phyloP scores from a whole-genome alignment of 2,113 vertebrate genomes.

The Zingel zingel region DNA sequence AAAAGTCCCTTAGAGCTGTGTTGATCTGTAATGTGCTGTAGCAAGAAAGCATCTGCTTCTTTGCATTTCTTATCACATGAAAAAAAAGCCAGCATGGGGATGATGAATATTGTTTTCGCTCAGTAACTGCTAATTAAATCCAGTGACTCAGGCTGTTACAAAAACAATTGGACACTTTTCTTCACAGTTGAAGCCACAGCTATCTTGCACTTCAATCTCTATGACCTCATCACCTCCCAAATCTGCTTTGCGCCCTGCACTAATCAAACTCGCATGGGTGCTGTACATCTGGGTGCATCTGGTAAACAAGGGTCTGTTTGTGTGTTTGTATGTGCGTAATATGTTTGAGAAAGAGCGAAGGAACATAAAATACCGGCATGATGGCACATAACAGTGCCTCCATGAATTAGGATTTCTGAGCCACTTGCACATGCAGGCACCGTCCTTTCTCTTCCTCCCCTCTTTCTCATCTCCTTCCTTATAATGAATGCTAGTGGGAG shows the following conservation, averaged over 20 bases:
- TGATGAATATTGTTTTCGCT: constrained; percentile 24
- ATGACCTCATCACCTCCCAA: constrained; percentile 27
- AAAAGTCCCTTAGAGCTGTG: not conserved
- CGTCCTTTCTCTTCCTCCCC: not conserved
- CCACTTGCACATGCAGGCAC: not conserved
- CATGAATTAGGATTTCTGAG: constrained; percentile 19
- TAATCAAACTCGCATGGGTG: constrained; percentile 32
- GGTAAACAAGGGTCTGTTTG: not conserved
- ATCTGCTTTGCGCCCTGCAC: constrained; percentile 34
- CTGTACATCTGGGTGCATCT: not conserved
- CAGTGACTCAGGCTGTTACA: not conserved
- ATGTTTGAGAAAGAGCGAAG: not conserved
- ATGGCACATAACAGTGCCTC: constrained; percentile 34
- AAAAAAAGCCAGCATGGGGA: not conserved
- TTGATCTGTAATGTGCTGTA: not conserved
- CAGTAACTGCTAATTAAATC: constrained; percentile 41
- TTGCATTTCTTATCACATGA: not conserved
- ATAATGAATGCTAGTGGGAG: constrained; percentile 36
- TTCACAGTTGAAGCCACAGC: constrained; percentile 10
- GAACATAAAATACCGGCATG: not conserved
- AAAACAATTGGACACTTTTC: constrained; percentile 29
- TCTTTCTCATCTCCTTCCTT: constrained; percentile 17
- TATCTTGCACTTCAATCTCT: constrained; percentile 10
- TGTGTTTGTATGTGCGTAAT: not conserved
- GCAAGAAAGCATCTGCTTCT: constrained; percentile 9